Conservation (phyloP, 37 sponge, comb jelly and placozoan species). For the Ephydatia muelleri region DNA sequence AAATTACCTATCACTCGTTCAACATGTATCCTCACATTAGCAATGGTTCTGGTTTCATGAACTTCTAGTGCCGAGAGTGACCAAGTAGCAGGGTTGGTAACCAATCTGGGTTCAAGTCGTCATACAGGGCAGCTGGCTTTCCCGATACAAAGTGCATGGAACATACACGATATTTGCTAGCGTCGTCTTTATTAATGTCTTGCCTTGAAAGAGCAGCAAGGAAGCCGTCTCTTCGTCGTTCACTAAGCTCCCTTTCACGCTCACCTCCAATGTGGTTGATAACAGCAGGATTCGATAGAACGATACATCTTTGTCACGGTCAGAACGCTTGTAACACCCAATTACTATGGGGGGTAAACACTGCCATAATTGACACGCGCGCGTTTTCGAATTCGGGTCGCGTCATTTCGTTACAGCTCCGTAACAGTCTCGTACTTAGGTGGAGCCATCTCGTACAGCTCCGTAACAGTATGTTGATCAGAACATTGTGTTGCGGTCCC, state of each 20-base stretch:
- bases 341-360: too few species aligned
- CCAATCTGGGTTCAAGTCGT: background rate
- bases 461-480: too few species aligned
- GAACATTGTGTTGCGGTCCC: too few species aligned
- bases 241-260: slow-evolving; percentile 14
- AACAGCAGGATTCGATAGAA: slow-evolving; percentile 49
- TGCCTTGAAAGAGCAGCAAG: slow-evolving; percentile 32
- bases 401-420: too few species aligned
- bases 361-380: too few species aligned
- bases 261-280: slow-evolving; percentile 12
- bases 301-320: slow-evolving; percentile 30
- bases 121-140: background rate
- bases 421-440: too few species aligned
- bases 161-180: slow-evolving; percentile 32
- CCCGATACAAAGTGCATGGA: slow-evolving; percentile 39
- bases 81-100: background rate
- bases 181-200: slow-evolving; percentile 10
- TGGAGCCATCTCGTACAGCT: too few species aligned
- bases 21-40: slow-evolving; percentile 56
- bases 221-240: slow-evolving; percentile 23
- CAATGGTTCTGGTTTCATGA: slow-evolving; percentile 34
- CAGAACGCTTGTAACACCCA: slow-evolving; percentile 52
- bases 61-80: slow-evolving; percentile 35
- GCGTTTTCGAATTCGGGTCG: too few species aligned
- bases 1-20: slow-evolving; percentile 56